phyloP scores from a whole-genome alignment of 2,888 invertebrate genomes.

The Eupithecia vulgata region DNA sequence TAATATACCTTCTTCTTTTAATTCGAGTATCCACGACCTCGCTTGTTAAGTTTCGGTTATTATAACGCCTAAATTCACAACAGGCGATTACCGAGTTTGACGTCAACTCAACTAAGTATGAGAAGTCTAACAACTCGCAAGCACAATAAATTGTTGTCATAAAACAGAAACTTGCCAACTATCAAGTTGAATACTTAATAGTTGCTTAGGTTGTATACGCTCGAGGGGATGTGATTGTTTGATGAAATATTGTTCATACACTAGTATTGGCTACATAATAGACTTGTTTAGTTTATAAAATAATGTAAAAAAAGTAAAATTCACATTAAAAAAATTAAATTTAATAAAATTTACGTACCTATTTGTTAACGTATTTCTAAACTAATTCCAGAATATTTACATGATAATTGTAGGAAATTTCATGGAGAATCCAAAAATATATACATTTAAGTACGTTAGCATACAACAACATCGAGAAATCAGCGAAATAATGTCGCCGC shows the following conservation, averaged over 20 bases:
- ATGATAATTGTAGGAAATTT: no score
- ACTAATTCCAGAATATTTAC: no score
- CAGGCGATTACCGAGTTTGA: slow-evolving; percentile 63
- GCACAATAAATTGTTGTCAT: slow-evolving; percentile 44
- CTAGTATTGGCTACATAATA: no score
- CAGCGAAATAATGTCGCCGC: no score
- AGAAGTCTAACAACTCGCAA: slow-evolving; percentile 42
- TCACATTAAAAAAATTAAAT: no score
- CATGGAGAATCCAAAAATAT: no score
- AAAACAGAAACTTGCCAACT: slow-evolving; percentile 35
- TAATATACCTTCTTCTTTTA: slow-evolving; percentile 7
- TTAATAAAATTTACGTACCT: no score
- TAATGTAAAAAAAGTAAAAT: no score
- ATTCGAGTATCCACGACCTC: slow-evolving; percentile 13
- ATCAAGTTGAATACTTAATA: slow-evolving; percentile 35
- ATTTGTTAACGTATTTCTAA: no score
- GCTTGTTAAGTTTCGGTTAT: slow-evolving; percentile 64
- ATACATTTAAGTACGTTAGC: no score
- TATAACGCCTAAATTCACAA: slow-evolving; percentile 61
- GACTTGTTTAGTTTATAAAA: no score
- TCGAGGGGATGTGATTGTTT: slow-evolving; percentile 20
- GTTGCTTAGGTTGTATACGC: slow-evolving; percentile 24
- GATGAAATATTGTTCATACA: slow-evolving; percentile 5
- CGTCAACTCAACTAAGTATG: slow-evolving; percentile 47
- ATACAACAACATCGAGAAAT: no score